Conservation (phyloP, 2,113 vertebrate species). For the Gobio gobio region DNA sequence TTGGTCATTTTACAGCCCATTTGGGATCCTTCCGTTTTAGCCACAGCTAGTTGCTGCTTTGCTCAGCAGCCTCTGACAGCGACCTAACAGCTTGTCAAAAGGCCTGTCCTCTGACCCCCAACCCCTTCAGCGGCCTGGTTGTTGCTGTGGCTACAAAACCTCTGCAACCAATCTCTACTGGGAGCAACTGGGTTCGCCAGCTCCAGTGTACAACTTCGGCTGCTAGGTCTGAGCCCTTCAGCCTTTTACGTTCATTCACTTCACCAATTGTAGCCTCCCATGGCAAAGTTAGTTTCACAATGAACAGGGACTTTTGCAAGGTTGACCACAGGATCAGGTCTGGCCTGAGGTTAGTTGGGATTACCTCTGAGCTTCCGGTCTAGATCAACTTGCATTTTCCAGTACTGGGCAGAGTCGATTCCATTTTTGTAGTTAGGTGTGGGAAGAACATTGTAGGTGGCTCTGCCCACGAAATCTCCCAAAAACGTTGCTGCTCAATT, state of each 20-base stretch:
- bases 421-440: too few relatives aligned
- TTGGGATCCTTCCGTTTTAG: conserved; percentile 34
- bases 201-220: too few relatives aligned
- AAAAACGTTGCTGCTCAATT: not conserved
- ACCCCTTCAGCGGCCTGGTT: conserved; percentile 17
- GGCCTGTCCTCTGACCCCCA: conserved; percentile 22
- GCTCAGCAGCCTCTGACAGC: conserved; percentile 25
- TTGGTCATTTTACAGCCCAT: conserved; percentile 1
- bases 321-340: conserved; percentile 28
- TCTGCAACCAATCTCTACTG: conserved; percentile 30
- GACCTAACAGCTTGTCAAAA: not conserved
- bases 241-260: not conserved
- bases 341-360: conserved; percentile 13
- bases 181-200: too few relatives aligned
- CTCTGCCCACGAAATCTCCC: too few relatives aligned
- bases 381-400: not conserved
- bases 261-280: not conserved
- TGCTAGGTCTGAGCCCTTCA: conserved; percentile 12
- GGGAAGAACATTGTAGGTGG: too few relatives aligned
- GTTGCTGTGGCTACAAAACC: conserved; percentile 37
- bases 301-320: conserved; percentile 10
- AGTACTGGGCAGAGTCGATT: not conserved
- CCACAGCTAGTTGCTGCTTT: not conserved
- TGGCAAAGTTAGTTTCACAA: conserved; percentile 20
- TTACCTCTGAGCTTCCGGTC: not conserved